Evolutionary conservation across 2,888 invertebrate genomes (phyloP).

Genomic region (Tenodera sinensis): DNA sequence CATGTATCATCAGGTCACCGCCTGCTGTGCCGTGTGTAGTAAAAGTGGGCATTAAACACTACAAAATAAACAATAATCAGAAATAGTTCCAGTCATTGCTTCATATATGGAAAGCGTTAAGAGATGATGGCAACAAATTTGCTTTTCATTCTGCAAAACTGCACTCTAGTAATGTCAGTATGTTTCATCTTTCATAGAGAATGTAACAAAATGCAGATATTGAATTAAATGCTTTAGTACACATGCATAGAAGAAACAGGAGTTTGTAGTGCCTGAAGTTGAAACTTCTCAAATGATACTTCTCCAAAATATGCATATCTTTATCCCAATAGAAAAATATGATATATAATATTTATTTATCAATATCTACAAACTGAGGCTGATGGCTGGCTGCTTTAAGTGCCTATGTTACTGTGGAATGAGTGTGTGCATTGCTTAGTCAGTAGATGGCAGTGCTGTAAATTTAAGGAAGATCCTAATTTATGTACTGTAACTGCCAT

Average conservation of each 20-base stretch:
- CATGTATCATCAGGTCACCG: too few species aligned
- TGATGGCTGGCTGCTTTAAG: neutral
- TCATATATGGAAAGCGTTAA: too few species aligned
- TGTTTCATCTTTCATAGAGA: too few species aligned
- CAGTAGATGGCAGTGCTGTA: neutral
- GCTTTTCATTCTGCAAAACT: too few species aligned
- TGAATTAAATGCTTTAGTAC: neutral
- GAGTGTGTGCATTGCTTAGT: neutral
- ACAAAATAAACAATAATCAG: too few species aligned
- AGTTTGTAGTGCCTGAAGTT: neutral
- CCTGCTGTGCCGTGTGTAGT: too few species aligned
- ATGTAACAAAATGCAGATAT: neutral
- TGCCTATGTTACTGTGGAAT: neutral
- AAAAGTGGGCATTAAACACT: too few species aligned
- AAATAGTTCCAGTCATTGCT: too few species aligned
- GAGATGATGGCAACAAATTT: too few species aligned
- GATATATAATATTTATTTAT: neutral
- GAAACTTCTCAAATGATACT: neutral
- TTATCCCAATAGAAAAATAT: neutral
- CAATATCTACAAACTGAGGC: neutral
- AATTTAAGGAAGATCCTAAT: neutral
- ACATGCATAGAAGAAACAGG: neutral
- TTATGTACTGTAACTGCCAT: neutral
- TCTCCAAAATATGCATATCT: neutral
- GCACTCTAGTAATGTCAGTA: too few species aligned